These are phyloP conservation scores for Dryoscopus gambensis DNA, from an alignment of 2,113 vertebrate species.

Conservation along the genomic window DNA sequence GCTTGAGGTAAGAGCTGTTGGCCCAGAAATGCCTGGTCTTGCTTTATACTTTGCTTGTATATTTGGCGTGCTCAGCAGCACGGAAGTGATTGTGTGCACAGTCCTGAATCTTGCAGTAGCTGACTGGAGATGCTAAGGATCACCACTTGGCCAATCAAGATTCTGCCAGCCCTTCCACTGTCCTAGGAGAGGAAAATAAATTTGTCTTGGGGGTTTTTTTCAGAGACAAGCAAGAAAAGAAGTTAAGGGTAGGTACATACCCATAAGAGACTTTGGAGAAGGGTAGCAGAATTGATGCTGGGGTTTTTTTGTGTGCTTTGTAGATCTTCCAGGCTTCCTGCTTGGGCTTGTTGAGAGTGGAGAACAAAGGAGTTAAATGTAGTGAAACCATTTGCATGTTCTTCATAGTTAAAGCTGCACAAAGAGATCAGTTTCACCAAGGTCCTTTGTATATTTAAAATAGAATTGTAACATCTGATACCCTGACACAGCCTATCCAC, in stretches of 20 bases:
- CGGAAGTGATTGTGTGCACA: accelerated
- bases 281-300: neutral
- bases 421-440: neutral
- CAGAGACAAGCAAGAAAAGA: neutral
- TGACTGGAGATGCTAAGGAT: neutral
- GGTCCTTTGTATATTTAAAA: neutral
- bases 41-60: neutral
- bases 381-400: neutral
- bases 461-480: neutral
- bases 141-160: neutral
- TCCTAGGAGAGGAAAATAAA: neutral
- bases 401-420: neutral
- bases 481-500: neutral
- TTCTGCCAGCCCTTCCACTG: neutral
- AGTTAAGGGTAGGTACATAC: neutral
- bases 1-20: neutral
- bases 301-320: neutral
- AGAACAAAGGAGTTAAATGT: neutral
- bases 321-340: neutral
- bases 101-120: neutral
- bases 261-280: neutral
- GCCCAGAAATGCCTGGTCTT: neutral
- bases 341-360: neutral
- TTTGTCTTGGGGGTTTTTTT: neutral
- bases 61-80: neutral